Base-by-base conservation (phyloP, 2,113 vertebrate species). In the Indri indri region DNA sequence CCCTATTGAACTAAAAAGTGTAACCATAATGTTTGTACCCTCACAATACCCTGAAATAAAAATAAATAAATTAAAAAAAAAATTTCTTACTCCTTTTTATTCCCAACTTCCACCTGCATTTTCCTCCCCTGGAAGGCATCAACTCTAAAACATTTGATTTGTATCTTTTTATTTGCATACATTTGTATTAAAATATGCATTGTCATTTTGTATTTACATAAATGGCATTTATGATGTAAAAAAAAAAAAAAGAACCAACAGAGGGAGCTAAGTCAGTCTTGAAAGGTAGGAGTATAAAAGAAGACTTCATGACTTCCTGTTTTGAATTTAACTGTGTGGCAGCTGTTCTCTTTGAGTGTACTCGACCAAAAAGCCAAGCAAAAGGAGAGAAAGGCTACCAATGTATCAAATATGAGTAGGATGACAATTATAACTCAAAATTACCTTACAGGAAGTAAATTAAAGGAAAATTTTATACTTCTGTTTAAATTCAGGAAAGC, bases 291-390 rank as follows among this genome's bases (percentile, higher is more conserved):
- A 68, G 37, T 95, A 80, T 83, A 97, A 96, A 97, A 68, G 65
- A 68, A 90, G 83, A 86, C 89, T 96, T 97, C 95, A 71, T 97
- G 97, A 98, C 97, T 97, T 98, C 97, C 98, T 98, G 97, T 97
- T 98, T 97, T 97, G 95, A 96, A 92, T 97, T 96, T 90, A 96
- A 96, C 93, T 90, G 73, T 89, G 63, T 91, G 84, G 95, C 95
- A 96, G 86, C 91, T 97, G 94, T 92, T 96, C 54, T 77, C 70
- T 47, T 85, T 95, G 61, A 94, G 54, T 88, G 94, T 83, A 84
- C 59, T 90, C 42, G 93, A 96, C 13, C 30, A 79, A 89, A 90
- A 95, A 94, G 22, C 8, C 90, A 85, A 47, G 30, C 63, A 57
- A 77, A 91, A 85, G 57, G 20, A 80, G 30, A 77, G 47, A 84